Percentiles rank a stretch among this genome's conserved stretches.
These are phyloP conservation scores for Drosophila anomelani DNA, from an alignment of 2,888 invertebrate genomes.

Conservation along the genomic window DNA sequence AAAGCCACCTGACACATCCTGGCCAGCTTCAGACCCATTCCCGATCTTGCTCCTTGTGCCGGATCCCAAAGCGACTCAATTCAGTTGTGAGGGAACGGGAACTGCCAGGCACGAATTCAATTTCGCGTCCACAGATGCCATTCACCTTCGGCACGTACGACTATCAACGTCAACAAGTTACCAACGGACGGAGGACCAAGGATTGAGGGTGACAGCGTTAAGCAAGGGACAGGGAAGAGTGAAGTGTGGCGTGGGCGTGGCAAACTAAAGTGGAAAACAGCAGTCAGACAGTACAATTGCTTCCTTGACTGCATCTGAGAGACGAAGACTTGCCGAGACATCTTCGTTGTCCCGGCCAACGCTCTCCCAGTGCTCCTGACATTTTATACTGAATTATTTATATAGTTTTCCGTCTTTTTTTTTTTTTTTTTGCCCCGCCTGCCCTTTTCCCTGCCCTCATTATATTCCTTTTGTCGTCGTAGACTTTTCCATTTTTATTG, in stretches of 20 bases:
- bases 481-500: constrained; percentile 63
- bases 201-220: neutral
- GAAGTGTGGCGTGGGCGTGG: constrained; percentile 57
- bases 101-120: constrained; percentile 76
- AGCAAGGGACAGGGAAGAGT: neutral
- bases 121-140: constrained; percentile 81
- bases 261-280: constrained; percentile 76
- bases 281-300: constrained; percentile 78
- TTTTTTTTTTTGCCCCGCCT: constrained; percentile 26
- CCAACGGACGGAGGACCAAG: constrained; percentile 24
- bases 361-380: constrained; percentile 64
- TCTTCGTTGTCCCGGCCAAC: constrained; percentile 54
- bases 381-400: constrained; percentile 80
- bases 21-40: constrained; percentile 9
- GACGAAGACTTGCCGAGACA: constrained; percentile 40
- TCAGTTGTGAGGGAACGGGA: constrained; percentile 42
- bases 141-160: constrained; percentile 80
- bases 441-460: constrained; percentile 52
- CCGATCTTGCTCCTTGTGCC: neutral
- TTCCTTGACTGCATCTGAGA: constrained; percentile 74
- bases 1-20: constrained; percentile 51
- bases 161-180: constrained; percentile 81
- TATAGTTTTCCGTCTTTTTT: constrained; percentile 62
- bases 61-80: constrained; percentile 63
- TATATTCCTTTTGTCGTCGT: constrained; percentile 56